Base-by-base conservation (phyloP, 2,113 vertebrate species). In the Pelvicachromis taeniatus region DNA sequence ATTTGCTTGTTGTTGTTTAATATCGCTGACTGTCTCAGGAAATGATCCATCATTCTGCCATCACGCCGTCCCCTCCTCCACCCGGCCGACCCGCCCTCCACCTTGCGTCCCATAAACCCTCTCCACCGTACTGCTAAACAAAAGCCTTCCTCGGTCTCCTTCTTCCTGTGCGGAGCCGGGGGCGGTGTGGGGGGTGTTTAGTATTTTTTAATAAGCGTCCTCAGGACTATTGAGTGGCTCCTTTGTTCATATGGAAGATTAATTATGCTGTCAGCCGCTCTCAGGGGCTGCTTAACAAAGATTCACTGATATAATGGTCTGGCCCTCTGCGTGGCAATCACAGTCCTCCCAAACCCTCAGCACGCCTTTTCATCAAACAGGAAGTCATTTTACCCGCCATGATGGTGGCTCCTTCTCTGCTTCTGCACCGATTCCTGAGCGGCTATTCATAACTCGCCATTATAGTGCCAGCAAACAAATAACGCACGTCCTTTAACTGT, bases 171-270 rank as follows among this genome's bases (percentile, higher is more conserved):
- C 73, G 55, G 78, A 83, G 80, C 38, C 5, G 13, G 58, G 87
- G 70, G n/a, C 8, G 26, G 58, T 77, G 12, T 38, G 35, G 16
- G 16, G 48, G 75, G 48, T 99, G 98, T 99, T 99, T 99, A 97
- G 97, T 98, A 98, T 99, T 98, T 98, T 99, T 99, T 99, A 99
- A 99, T 99, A 99, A 99, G 98, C 97, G 97, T 98, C 97, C 97
- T 99, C 97, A 97, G 98, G 98, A 98, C 97, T 98, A 99, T 99
- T 99, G 98, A 99, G 98, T 97, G 97, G 97, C 97, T 97, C 97
- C 98, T 99, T 99, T 99, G 98, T 99, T 99, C 98, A 98, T 98
- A 98, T 98, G 97, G 97, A 98, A 99, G 98, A 99, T 99, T 99
- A 99, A 99, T 99, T 99, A 99, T 99, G 97, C 98, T 99, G 98